Evolutionary conservation across 2,888 invertebrate species (phyloP).

Genomic region (Drosophila anomalipes): DNA sequence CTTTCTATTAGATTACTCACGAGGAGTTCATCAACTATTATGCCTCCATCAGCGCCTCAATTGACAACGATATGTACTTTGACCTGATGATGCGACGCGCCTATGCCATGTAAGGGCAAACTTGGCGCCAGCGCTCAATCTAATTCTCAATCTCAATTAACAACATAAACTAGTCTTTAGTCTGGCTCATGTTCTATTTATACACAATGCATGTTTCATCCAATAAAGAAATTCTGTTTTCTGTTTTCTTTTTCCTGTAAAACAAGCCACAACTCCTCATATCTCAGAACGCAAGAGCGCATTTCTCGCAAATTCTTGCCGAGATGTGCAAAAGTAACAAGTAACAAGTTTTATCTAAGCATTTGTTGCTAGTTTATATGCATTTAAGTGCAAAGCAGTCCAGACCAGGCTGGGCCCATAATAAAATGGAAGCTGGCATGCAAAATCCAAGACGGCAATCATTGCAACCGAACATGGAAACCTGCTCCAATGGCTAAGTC

Average conservation of each 20-base stretch:
- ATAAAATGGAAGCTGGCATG: slow-evolving; percentile 54
- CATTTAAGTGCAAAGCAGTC: slow-evolving; percentile 27
- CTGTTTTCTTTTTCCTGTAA: slow-evolving; percentile 13
- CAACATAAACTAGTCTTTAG: slow-evolving; percentile 44
- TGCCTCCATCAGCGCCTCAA: slow-evolving; percentile 96
- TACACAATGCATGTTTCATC: slow-evolving; percentile 46
- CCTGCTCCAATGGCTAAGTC: slow-evolving; percentile 40
- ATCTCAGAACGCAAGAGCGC: slow-evolving; percentile 1
- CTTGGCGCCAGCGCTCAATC: neutral
- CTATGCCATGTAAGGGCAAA: slow-evolving; percentile 90
- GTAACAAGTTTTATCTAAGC: slow-evolving; percentile 78
- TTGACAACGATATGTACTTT: slow-evolving; percentile 97
- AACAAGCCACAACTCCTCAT: slow-evolving; percentile 25
- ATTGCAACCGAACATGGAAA: slow-evolving; percentile 55
- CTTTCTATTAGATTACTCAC: slow-evolving; percentile 90
- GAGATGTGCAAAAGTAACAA: slow-evolving; percentile 73
- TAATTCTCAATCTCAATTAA: slow-evolving; percentile 28
- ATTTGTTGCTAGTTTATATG: slow-evolving; percentile 71
- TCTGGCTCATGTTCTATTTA: slow-evolving; percentile 56
- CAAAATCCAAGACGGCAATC: slow-evolving; percentile 68
- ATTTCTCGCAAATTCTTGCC: slow-evolving; percentile 38
- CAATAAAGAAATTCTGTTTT: slow-evolving; percentile 30
- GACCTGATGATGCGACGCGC: slow-evolving; percentile 98
- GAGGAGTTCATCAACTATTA: slow-evolving; percentile 98
- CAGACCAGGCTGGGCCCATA: slow-evolving; percentile 50